These are phyloP conservation scores for Sesamia nonagrioides DNA, from an alignment of 1,140 invertebrate genomes.

Conservation along the genomic window DNA sequence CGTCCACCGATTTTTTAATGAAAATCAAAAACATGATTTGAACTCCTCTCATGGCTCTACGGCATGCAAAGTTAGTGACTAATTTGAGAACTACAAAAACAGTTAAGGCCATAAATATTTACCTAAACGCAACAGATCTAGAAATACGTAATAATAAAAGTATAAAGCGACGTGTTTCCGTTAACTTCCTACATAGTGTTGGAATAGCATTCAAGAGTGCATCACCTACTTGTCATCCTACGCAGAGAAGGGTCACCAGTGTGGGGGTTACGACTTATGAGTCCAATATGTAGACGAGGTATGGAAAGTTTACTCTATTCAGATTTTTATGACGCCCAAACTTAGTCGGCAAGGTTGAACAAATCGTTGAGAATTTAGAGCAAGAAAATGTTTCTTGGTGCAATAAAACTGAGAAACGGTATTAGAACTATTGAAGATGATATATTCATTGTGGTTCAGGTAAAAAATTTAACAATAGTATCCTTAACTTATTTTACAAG, in stretches of 20 bases:
- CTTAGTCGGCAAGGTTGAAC: background rate
- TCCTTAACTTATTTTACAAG: too few species aligned
- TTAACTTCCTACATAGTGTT: background rate
- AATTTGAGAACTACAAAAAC: too few species aligned
- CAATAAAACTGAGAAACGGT: background rate
- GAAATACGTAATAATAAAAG: background rate
- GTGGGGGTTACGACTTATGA: slow-evolving; percentile 10
- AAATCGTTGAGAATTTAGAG: background rate
- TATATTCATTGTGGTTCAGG: background rate
- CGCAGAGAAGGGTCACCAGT: slow-evolving; percentile 21
- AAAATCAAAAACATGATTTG: background rate
- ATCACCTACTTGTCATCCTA: slow-evolving; percentile 38
- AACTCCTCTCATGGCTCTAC: background rate
- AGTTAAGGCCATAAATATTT: background rate
- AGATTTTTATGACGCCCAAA: background rate
- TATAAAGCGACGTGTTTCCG: background rate
- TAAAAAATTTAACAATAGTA: background rate
- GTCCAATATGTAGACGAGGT: background rate
- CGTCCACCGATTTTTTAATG: slow-evolving; percentile 2
- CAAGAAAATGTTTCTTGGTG: background rate
- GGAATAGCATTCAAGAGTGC: slow-evolving; percentile 18
- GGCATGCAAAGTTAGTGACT: background rate
- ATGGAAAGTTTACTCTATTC: slow-evolving; percentile 30
- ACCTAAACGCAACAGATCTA: too few species aligned
- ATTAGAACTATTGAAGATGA: background rate